Evolutionary conservation across 2,113 vertebrate genomes (phyloP), one percentile per base, ranked within the genome.

Genomic region (Lepisosteus oculatus): DNA sequence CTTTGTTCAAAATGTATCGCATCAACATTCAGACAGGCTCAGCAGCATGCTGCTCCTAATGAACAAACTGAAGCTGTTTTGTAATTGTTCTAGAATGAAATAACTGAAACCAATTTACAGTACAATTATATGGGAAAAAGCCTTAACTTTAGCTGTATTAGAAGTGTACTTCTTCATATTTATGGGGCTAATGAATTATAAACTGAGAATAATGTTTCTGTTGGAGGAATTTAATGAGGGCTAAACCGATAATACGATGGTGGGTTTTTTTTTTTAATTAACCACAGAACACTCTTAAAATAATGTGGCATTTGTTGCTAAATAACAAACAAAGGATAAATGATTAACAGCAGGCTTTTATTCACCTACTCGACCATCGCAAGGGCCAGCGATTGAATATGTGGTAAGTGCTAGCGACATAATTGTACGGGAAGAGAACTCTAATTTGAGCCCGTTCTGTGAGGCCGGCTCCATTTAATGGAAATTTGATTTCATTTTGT

Each of bases 401-500:
- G 91, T 94, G 90, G 85, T 90, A 85, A 91, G 83, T 87, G 86
- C 81, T 83, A 81, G 91, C 82, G 80, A 85, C 87, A 86, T 90
- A 91, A 92, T 92, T 92, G 86, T 87, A 47, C 84, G 78, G 79
- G 91, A 91, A 90, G 90, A 88, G 79, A 87, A 76, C 74, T 87
- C 88, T 92, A 90, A 94, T 93, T 92, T 94, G 90, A 88, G 84
- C 89, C 83, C 87, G 92, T 93, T 93, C 13, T 86, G 80, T 76
- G 85, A 90, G 82, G 92, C 92, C 88, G 81, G 79, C 87, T 93
- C 93, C 79, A 93, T 94, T 93, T 91, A 88, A 89, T 89, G 88
- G 88, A 91, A 91, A 95, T 94, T 91, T 93, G 85, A 94, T 95
- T 94, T 95, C 85, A 90, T 94, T 93, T 93, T 90, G 92, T 91